These are phyloP conservation scores for Eudemis profundana DNA, from an alignment of 2,888 invertebrate genomes.

Conservation along the genomic window DNA sequence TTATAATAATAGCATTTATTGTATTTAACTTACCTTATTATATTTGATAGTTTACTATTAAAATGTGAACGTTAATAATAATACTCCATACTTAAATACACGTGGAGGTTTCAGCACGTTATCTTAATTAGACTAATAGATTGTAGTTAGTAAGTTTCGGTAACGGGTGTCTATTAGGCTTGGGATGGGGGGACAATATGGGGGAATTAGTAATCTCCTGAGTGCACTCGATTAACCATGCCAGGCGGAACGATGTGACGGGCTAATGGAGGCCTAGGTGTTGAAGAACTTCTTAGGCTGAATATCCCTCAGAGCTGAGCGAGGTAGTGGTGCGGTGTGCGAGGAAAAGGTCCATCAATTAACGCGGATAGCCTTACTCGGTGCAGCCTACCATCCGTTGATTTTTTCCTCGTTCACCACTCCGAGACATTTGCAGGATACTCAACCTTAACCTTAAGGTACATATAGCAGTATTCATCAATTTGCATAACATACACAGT, in stretches of 20 bases:
- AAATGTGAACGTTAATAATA: not conserved
- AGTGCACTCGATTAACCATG: conserved; percentile 39
- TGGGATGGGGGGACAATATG: conserved; percentile 23
- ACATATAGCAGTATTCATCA: too few relatives aligned
- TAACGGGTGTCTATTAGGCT: conserved; percentile 24
- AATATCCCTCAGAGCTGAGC: too few relatives aligned
- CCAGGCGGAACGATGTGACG: conserved; percentile 12
- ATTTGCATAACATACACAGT: too few relatives aligned
- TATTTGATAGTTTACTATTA: not conserved
- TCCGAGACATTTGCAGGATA: too few relatives aligned
- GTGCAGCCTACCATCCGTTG: too few relatives aligned
- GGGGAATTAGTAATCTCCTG: conserved; percentile 39
- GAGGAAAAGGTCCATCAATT: too few relatives aligned
- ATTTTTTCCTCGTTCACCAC: too few relatives aligned
- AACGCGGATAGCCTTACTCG: too few relatives aligned
- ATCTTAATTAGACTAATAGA: conserved; percentile 41
- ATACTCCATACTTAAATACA: not conserved
- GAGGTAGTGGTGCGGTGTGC: too few relatives aligned
- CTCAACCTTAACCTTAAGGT: too few relatives aligned
- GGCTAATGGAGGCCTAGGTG: not conserved
- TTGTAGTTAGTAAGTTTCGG: conserved; percentile 42
- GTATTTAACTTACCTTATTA: too few relatives aligned
- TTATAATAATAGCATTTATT: too few relatives aligned
- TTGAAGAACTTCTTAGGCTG: not conserved
- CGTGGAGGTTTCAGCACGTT: conserved; percentile 29